Evolutionary conservation across 1,140 invertebrate genomes (phyloP).

Genomic region (Diuraphis noxia): DNA sequence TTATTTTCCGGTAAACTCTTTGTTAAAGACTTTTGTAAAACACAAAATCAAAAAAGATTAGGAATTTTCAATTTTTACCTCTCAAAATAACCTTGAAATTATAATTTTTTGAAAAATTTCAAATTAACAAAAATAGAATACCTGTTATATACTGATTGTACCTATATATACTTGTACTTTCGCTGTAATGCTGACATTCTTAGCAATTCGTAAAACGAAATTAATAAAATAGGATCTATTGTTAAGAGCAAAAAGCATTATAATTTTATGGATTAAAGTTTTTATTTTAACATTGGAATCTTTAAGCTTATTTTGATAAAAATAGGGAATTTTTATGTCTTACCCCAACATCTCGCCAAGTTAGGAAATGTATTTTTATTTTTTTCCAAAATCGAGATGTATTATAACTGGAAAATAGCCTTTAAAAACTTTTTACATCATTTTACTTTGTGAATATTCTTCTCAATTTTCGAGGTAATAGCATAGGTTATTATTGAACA

Average conservation of each 20-base stretch:
- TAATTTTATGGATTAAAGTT: background rate
- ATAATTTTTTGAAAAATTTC: background rate
- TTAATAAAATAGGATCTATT: background rate
- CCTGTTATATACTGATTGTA: too few species aligned
- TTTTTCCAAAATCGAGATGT: background rate
- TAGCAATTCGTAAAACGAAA: background rate
- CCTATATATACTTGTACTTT: too few species aligned
- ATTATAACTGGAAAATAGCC: background rate
- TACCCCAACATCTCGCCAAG: background rate
- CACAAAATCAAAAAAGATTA: too few species aligned
- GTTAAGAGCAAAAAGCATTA: background rate
- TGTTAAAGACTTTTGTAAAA: too few species aligned
- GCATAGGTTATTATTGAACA: too few species aligned
- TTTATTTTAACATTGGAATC: background rate
- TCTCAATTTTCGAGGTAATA: background rate
- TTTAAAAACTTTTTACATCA: background rate
- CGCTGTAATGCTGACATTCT: too few species aligned
- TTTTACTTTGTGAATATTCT: background rate
- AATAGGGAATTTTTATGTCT: background rate
- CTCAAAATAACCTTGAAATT: background rate
- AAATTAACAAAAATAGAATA: background rate
- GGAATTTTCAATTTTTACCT: too few species aligned
- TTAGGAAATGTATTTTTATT: background rate
- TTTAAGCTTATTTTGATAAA: conserved; percentile 1
- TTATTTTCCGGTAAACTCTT: too few species aligned